phyloP scores from a whole-genome alignment of 2,888 invertebrate genomes.

The Oithona nana region DNA sequence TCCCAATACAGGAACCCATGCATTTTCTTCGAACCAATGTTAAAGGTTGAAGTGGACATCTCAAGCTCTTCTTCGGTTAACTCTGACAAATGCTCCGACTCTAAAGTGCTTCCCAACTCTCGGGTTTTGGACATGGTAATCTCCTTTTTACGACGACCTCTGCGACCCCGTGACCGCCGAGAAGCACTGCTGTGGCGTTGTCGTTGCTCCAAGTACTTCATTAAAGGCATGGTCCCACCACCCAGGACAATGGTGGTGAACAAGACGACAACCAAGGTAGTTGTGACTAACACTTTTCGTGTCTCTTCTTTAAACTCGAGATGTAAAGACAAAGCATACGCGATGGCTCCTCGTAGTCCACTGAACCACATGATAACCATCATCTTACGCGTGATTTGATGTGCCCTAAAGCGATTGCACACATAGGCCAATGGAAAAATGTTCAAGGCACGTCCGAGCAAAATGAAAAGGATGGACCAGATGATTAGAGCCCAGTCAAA shows the following conservation, averaged over 20 bases:
- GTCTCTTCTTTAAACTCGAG: slow-evolving; percentile 83
- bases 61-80: slow-evolving; percentile 57
- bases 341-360: slow-evolving; percentile 87
- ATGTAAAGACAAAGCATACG: slow-evolving; percentile 89
- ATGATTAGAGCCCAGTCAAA: slow-evolving; percentile 76
- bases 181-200: background rate
- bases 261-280: slow-evolving; percentile 89
- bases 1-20: slow-evolving; percentile 78
- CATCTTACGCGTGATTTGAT: slow-evolving; percentile 56
- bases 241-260: slow-evolving; percentile 89
- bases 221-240: slow-evolving; percentile 88
- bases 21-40: slow-evolving; percentile 19
- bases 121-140: slow-evolving; percentile 90
- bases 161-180: too few relatives aligned
- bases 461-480: slow-evolving; percentile 78
- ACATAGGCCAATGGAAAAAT: slow-evolving; percentile 85
- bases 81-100: slow-evolving; percentile 79
- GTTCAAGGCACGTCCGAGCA: slow-evolving; percentile 83
- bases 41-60: slow-evolving; percentile 2
- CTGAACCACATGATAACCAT: slow-evolving; percentile 38
- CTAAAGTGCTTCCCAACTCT: slow-evolving; percentile 71
- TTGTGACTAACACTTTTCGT: slow-evolving; percentile 86
- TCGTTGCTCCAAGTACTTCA: slow-evolving; percentile 38
- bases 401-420: slow-evolving; percentile 87
- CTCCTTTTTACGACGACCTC: slow-evolving; percentile 38